A percentile compares a stretch with the other conserved stretches of the same genome.
Evolutionary conservation across 2,113 vertebrate genomes (phyloP).

Genomic region (Columbina picui): DNA sequence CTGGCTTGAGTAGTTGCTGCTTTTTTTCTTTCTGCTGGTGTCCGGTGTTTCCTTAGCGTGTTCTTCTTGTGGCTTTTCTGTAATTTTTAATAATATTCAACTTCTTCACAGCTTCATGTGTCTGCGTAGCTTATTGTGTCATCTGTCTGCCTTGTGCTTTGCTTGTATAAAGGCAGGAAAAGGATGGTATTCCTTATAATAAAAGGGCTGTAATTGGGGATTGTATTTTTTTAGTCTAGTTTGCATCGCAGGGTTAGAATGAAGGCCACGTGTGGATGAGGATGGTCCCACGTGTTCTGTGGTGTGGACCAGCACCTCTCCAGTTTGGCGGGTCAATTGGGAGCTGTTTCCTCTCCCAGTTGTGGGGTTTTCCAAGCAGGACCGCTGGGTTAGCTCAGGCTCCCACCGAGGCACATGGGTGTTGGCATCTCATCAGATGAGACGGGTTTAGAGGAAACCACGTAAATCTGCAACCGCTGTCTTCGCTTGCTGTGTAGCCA

Average conservation of each 20-base stretch:
- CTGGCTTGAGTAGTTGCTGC: background rate
- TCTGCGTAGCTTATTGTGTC: background rate
- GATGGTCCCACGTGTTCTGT: background rate
- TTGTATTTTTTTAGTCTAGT: background rate
- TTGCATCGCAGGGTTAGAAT: background rate
- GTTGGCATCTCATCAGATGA: background rate
- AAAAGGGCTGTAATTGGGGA: background rate
- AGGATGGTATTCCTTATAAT: background rate
- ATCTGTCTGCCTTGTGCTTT: background rate
- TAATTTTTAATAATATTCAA: background rate
- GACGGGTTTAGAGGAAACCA: background rate
- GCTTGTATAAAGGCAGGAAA: background rate
- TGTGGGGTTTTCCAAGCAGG: background rate
- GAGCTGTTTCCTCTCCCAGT: background rate
- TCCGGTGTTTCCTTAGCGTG: background rate
- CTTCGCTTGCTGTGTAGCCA: background rate
- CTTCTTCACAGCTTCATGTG: background rate
- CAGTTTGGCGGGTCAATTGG: background rate
- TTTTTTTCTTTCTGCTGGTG: background rate
- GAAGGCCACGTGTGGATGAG: fast-evolving
- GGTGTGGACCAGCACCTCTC: background rate
- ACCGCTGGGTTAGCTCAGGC: fast-evolving
- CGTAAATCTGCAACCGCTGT: background rate
- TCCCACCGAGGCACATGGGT: fast-evolving
- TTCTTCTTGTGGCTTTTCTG: background rate